Percentiles rank a stretch among this genome's conserved stretches.
phyloP scores from a whole-genome alignment of 2,797 vertebrate species.

The Hippoglossus hippoglossus region DNA sequence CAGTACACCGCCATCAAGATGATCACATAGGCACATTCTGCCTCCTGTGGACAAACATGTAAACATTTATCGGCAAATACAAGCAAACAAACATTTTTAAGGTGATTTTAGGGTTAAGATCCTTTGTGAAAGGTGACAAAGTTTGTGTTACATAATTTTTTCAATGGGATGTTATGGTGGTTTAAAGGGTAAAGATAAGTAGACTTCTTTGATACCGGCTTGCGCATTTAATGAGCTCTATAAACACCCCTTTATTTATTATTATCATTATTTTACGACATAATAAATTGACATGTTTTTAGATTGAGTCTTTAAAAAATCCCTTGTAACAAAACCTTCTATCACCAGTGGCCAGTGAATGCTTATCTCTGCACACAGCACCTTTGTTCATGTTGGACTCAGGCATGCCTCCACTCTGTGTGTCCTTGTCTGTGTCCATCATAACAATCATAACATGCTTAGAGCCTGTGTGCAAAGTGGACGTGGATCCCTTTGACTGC shows the following conservation, averaged over 20 bases:
- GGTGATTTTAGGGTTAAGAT: not conserved
- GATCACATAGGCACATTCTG: slow-evolving; percentile 92
- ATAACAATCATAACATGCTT: slow-evolving; percentile 64
- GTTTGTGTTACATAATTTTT: slow-evolving; percentile 16
- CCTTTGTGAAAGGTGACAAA: not conserved
- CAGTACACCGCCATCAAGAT: slow-evolving; percentile 95
- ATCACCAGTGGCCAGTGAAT: too few relatives aligned
- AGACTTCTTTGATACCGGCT: not conserved
- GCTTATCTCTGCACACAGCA: not conserved
- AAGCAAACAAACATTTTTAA: not conserved
- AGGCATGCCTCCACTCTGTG: not conserved
- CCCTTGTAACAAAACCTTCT: too few relatives aligned
- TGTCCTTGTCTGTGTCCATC: slow-evolving; percentile 26
- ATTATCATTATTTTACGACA: not conserved
- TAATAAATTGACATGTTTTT: too few relatives aligned
- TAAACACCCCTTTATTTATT: not conserved
- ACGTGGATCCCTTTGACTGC: slow-evolving; percentile 36
- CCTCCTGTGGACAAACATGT: slow-evolving; percentile 82
- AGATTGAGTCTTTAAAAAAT: too few relatives aligned
- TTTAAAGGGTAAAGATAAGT: slow-evolving; percentile 60
- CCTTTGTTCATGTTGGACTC: not conserved
- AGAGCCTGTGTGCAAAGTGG: slow-evolving; percentile 15
- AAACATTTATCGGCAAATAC: not conserved
- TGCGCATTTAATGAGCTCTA: not conserved
- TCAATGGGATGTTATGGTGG: slow-evolving; percentile 12